phyloP scores from a whole-genome alignment of 1,140 invertebrate species.

The Colletes latitarsis region DNA sequence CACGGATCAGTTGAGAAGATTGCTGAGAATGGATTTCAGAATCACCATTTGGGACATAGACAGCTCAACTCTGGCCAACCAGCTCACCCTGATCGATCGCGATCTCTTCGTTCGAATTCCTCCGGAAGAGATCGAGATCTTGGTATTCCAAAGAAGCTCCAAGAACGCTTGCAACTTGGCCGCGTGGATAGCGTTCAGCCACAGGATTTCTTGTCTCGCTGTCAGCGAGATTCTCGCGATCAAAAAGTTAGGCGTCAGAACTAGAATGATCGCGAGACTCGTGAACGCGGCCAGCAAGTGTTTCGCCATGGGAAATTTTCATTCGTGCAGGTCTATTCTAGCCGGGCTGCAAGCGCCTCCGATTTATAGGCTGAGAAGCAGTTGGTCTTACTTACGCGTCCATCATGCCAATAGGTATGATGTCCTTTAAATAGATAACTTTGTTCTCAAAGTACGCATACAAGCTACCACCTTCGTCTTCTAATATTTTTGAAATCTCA shows the following conservation, averaged over 20 bases:
- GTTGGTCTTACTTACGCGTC: conserved; percentile 81
- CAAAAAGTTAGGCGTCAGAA: conserved; percentile 75
- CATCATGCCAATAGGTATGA: conserved; percentile 79
- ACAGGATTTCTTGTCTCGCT: conserved; percentile 80
- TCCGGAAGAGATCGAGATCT: conserved; percentile 74
- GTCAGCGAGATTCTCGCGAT: conserved; percentile 79
- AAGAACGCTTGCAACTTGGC: conserved; percentile 81
- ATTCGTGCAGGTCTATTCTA: conserved; percentile 82
- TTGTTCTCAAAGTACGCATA: no score
- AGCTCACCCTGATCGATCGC: conserved; percentile 82
- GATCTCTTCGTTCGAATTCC: conserved; percentile 81
- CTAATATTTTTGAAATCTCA: no score
- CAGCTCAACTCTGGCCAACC: conserved; percentile 79
- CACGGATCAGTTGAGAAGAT: conserved; percentile 61
- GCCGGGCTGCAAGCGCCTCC: conserved; percentile 81
- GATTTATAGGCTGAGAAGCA: conserved; percentile 79
- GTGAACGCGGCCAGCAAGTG: conserved; percentile 82
- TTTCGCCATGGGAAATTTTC: conserved; percentile 80
- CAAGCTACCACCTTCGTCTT: no score
- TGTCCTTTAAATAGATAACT: background rate
- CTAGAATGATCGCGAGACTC: conserved; percentile 80
- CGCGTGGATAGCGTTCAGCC: conserved; percentile 81
- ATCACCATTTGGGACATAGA: conserved; percentile 82
- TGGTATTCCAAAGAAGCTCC: conserved; percentile 77
- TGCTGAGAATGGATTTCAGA: conserved; percentile 75